phyloP scores from a whole-genome alignment of 2,888 invertebrate species.

The Crocallis elinguaria region DNA sequence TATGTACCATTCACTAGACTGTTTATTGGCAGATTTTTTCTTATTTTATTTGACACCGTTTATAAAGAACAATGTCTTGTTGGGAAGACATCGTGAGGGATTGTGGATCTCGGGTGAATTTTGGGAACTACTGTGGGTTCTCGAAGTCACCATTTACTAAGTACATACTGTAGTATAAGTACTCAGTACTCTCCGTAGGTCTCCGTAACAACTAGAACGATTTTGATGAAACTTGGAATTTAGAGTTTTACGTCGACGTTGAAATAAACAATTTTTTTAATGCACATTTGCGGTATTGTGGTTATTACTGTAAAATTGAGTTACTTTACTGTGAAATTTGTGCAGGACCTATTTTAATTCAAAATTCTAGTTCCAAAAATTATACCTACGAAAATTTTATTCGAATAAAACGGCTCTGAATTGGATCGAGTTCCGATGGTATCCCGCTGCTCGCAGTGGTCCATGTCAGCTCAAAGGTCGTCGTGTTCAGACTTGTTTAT shows the following conservation, averaged over 20 bases:
- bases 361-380: too few species aligned
- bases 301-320: too few species aligned
- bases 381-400: neutral
- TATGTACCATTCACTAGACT: neutral
- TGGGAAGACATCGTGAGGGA: conserved; percentile 3
- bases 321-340: too few species aligned
- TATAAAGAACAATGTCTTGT: conserved; percentile 2
- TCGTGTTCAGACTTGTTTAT: conserved; percentile 5
- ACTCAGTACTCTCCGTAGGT: too few species aligned
- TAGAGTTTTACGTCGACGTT: too few species aligned
- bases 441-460: neutral
- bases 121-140: neutral
- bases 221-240: too few species aligned
- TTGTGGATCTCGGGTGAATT: neutral
- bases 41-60: conserved; percentile 2
- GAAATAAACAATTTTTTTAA: too few species aligned
- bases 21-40: neutral
- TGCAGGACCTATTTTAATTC: too few species aligned
- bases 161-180: too few species aligned
- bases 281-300: too few species aligned
- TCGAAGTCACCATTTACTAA: neutral
- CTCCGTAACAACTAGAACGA: too few species aligned
- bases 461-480: conserved; percentile 5
- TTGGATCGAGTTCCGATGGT: neutral
- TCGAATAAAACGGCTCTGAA: neutral